Evolutionary conservation across 2,888 invertebrate species (phyloP), one percentile per base, ranked within the genome.

Genomic region (Aricia artaxerxes): DNA sequence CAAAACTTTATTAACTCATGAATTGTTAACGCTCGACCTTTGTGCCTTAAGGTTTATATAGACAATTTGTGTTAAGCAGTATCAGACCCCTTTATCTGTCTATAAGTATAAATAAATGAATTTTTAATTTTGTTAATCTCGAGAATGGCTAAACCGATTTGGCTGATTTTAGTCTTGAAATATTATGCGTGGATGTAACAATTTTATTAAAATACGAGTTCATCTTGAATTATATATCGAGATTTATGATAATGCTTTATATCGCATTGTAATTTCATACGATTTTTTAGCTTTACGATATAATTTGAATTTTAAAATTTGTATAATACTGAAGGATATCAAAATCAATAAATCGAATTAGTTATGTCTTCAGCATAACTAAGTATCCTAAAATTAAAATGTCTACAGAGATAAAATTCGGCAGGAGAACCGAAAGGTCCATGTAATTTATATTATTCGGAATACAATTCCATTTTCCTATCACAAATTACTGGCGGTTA

Each of bases 401-500:
- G 82, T 82, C 79, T 81, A 80, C 77, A 77, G 80, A 80, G 73
- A 40, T 38, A 81, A 89, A 91, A 92, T 92, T 92, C 91, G 91
- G 91, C 90, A 89, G 88, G 84, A 89, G 88, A 85, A 87, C 88
- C 89, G 85, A 88, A 91, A 90, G 92, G 92, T 92, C 89, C 89
- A 81, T 79, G 82, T 81, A 82, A 89, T 89, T 92, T 92, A 92
- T 92, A 91, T 93, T 92, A 92, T 92, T 92, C 91, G 90, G 90
- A 91, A 93, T 91, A 91, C 92, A 93, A 92, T 92, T 90, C 90
- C 90, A 91, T 93, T 92, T 92, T 91, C 90, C 90, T 91, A 92
- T 92, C 89, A 90, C 91, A 91, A 92, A 92, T 93, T 92, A 92
- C 92, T 89, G 89, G 89, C 87, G 87, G 90, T 87, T 88, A 89